Conservation (phyloP, 2,888 invertebrate species). For the Polyommatus icarus region DNA sequence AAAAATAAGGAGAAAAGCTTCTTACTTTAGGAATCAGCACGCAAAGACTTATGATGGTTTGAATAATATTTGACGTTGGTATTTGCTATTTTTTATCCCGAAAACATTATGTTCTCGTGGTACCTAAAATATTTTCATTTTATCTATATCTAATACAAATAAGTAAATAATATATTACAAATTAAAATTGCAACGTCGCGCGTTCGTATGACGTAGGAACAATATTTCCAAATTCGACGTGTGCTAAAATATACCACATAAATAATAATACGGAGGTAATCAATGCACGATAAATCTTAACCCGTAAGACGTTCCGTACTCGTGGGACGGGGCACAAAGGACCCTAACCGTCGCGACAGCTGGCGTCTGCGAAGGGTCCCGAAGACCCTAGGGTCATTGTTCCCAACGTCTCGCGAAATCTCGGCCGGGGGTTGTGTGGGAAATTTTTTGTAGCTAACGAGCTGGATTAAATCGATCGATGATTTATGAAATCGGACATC, state of each 20-base stretch:
- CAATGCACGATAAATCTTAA: constrained; percentile 17
- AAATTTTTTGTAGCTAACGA: constrained; percentile 2
- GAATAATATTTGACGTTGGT: too few relatives aligned
- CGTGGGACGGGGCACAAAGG: neutral
- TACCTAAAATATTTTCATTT: too few relatives aligned
- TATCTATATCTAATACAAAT: too few relatives aligned
- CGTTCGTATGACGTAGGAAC: too few relatives aligned
- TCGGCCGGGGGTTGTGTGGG: constrained; percentile 5
- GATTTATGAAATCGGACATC: constrained; percentile 14
- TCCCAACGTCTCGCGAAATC: constrained; percentile 15
- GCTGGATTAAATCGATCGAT: constrained; percentile 2
- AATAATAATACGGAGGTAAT: constrained; percentile 18
- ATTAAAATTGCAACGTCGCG: too few relatives aligned
- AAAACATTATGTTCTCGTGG: too few relatives aligned
- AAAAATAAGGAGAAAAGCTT: too few relatives aligned
- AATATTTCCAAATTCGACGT: too few relatives aligned
- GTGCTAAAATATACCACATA: neutral
- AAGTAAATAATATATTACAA: too few relatives aligned
- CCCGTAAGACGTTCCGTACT: constrained; percentile 4
- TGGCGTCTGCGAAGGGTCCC: neutral
- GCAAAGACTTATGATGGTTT: too few relatives aligned
- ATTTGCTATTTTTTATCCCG: too few relatives aligned
- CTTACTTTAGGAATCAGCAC: too few relatives aligned
- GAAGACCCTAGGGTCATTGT: constrained; percentile 2
- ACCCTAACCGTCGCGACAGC: constrained; percentile 3